phyloP scores from a whole-genome alignment of 1,140 invertebrate species.

The Muscidifurax raptorellus region DNA sequence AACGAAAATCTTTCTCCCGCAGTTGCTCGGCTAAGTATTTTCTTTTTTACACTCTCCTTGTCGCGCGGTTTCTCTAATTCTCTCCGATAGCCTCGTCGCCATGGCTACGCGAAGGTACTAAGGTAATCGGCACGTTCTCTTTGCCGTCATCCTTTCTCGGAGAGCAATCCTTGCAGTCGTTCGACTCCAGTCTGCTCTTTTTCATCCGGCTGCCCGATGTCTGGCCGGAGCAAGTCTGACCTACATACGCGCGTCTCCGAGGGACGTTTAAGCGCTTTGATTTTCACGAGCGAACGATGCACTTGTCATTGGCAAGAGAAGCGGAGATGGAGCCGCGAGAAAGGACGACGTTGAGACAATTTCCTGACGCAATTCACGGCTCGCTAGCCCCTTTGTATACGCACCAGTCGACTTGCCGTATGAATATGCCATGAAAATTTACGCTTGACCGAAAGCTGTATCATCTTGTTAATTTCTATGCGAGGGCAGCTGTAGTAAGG shows the following conservation, averaged over 20 bases:
- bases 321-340: slow-evolving; percentile 1
- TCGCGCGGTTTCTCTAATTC: slow-evolving; percentile 35
- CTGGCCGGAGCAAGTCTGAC: not conserved
- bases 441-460: not conserved
- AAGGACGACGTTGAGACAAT: slow-evolving; percentile 55
- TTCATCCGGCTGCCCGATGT: not conserved
- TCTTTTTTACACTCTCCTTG: slow-evolving; percentile 12
- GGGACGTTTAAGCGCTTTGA: slow-evolving; percentile 20
- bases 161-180: not conserved
- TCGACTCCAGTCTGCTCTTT: not conserved
- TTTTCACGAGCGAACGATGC: slow-evolving; percentile 15
- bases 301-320: slow-evolving; percentile 53
- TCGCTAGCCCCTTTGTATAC: slow-evolving; percentile 54
- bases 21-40: not conserved
- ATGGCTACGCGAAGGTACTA: slow-evolving; percentile 4
- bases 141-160: not conserved
- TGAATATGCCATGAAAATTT: not conserved
- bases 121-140: slow-evolving; percentile 29
- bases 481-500: not conserved
- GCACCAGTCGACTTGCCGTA: not conserved
- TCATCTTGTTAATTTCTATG: not conserved
- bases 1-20: not conserved
- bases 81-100: not conserved
- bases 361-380: slow-evolving; percentile 60
- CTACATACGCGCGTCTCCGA: not conserved